These are phyloP conservation scores for Ichneumon xanthorius DNA, from an alignment of 2,888 invertebrate genomes.

Conservation along the genomic window DNA sequence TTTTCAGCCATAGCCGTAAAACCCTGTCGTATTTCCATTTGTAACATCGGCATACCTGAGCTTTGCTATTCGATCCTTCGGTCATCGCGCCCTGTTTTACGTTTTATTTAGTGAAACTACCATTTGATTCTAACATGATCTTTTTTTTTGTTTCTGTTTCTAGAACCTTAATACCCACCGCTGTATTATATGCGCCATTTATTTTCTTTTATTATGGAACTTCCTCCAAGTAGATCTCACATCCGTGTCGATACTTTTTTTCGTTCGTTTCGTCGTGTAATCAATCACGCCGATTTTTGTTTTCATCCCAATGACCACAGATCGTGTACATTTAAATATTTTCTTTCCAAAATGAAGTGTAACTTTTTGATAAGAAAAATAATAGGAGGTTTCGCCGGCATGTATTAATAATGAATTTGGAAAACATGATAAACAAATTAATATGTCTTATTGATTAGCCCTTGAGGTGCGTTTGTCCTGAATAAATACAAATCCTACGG, in stretches of 20 bases:
- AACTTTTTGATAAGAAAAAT: conserved; percentile 29
- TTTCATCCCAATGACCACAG: conserved; percentile 2
- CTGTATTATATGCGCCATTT: conserved; percentile 37
- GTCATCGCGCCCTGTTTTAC: conserved; percentile 44
- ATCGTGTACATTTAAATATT: conserved; percentile 26
- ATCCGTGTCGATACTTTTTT: neutral
- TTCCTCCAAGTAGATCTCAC: neutral
- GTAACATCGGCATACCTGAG: conserved; percentile 38
- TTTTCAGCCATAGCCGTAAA: neutral
- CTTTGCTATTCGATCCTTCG: conserved; percentile 57
- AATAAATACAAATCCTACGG: neutral
- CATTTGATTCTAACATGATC: conserved; percentile 5
- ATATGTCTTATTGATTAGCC: neutral
- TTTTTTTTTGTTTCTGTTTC: conserved; percentile 40
- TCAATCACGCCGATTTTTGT: neutral
- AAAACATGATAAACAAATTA: conserved; percentile 47
- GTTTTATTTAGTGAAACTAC: neutral
- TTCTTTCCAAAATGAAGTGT: conserved; percentile 27
- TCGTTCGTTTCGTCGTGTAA: conserved; percentile 6
- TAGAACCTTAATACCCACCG: conserved; percentile 6
- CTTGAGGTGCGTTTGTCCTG: neutral
- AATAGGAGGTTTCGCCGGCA: neutral
- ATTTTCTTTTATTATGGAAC: conserved; percentile 18
- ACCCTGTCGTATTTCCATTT: conserved; percentile 54
- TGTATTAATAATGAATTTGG: conserved; percentile 34